These are phyloP conservation scores for Laspeyria flexula DNA, from an alignment of 2,888 invertebrate species.

Conservation along the genomic window DNA sequence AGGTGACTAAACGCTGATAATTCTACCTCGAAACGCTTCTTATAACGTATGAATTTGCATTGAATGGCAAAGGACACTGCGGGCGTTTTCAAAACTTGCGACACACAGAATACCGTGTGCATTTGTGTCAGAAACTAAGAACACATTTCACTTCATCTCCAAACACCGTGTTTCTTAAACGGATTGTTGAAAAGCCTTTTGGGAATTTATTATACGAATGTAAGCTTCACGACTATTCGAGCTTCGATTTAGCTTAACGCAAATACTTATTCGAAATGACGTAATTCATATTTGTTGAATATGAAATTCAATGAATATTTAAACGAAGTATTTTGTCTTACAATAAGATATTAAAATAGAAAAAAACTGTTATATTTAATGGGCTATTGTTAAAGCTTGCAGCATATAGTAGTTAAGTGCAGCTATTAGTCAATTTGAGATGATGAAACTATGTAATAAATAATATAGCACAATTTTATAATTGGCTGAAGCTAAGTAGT, in stretches of 20 bases:
- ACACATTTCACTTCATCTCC: constrained; percentile 26
- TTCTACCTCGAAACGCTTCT: constrained; percentile 79
- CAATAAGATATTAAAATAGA: constrained; percentile 27
- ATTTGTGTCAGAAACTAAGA: constrained; percentile 26
- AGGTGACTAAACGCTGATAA: constrained; percentile 85
- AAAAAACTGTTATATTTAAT: constrained; percentile 34
- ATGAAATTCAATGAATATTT: constrained; percentile 39
- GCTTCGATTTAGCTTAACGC: constrained; percentile 43
- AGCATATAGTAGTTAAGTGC: constrained; percentile 10
- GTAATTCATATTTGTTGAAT: constrained; percentile 43
- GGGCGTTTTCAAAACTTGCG: constrained; percentile 65
- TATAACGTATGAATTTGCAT: constrained; percentile 83
- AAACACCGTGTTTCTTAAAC: constrained; percentile 40
- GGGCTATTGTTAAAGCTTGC: constrained; percentile 34
- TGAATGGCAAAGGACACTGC: constrained; percentile 80
- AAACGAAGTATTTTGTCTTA: constrained; percentile 31
- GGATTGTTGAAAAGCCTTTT: constrained; percentile 37
- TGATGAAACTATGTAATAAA: background rate
- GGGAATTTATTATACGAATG: constrained; percentile 42
- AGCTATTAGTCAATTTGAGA: constrained; percentile 21
- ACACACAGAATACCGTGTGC: constrained; percentile 54
- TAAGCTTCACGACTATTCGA: constrained; percentile 41
- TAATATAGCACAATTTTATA: constrained; percentile 4
- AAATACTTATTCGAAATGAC: constrained; percentile 42
- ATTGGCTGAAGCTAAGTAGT: constrained; percentile 11